Base-by-base conservation (phyloP, 2,797 vertebrate species). In the Acanthornis magna region DNA sequence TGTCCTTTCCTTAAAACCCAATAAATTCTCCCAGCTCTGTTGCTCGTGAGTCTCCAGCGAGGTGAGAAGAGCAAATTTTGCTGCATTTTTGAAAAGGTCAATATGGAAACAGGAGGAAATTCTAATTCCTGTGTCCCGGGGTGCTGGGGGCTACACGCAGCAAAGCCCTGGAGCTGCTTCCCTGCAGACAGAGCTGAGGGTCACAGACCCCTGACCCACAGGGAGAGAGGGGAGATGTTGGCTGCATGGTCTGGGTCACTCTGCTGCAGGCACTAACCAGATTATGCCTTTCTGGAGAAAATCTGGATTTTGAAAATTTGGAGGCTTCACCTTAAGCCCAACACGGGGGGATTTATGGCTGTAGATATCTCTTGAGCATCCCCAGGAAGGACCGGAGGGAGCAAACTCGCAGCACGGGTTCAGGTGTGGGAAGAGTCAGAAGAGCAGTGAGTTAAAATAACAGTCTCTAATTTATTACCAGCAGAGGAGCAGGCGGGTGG, bases 401-500 rank as follows among this genome's bases (percentile, higher is more conserved):
- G 10, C 3, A 65, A 75, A 48, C 16, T 32, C 7, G 0, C 0
- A 22, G 57, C 0, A 2, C 43, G 25, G 9, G 26, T 21, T 76
- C 55, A 60, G 58, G 16, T 3, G 1, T 38, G 62, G 85, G 65
- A 93, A 68, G 70, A 93, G 47, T 15, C 80, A 71, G 70, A 38
- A 62, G 25, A 94, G 25, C 66, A 75, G 47, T 18, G 34, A 72
- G 48, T 75, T 92, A 94, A 96, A 96, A 92, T 88, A 94, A 94
- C 92, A 96, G 92, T 94, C 92, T 91, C 68, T 78, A 34, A n/a
- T 53, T 96, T 96, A 96, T 94, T 96, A 71, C 55, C 84, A 83
- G 86, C 70, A 65, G 66, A 84, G 71, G 62, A 92, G 40, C 54
- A 77, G 88, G 79, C 1, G 29, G 42, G 27, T 42, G 34, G 20